Base-by-base conservation (phyloP, 2,113 vertebrate species). In the Empidonax traillii region DNA sequence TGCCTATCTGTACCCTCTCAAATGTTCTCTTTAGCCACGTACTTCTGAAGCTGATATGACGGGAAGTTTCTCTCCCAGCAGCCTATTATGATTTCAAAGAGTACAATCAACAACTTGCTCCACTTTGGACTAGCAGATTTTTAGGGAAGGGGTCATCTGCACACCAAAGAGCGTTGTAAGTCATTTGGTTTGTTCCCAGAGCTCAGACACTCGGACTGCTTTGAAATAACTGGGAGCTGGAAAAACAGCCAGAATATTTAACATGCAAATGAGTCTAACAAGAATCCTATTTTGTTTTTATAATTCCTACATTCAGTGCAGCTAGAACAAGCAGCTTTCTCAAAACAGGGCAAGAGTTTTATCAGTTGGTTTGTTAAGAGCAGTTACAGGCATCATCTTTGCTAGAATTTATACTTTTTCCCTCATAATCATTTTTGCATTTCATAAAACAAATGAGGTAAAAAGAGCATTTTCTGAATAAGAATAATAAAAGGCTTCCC, bases 271-370 rank as follows among this genome's bases (percentile, higher is more conserved):
- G 16, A 94, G 63, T 8, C 0, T 68, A 90, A 94, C 68, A 95
- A 94, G 92, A 94, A 92, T 81, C 76, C 91, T 87, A 87, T 92
- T 97, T 96, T 95, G 93, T 74, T 97, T 96, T 94, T 91, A 74
- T 95, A 95, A 97, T 97, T 93, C 72, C 62, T 76, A 58, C 39
- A 82, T 89, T 95, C 87, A 82, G 44, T 12, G 66, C 23, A 79
- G 67, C 89, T 65, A 88, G 71, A 86, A 96, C 25, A 94, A 95
- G 74, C 58, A 96, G 79, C 68, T 86, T 85, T 89, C 88, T 95
- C 63, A 91, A 86, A 89, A 88, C 31, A 72, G 27, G 33, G 46
- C 1, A 14, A 44, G 75, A 65, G 67, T 22, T 91, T 66, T 63
- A 44, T 53, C 51, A 47, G 37, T 23, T 72, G 25, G 6, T 41